These are phyloP conservation scores for Diarsia dahlii DNA, from an alignment of 2,888 invertebrate species.

Conservation along the genomic window DNA sequence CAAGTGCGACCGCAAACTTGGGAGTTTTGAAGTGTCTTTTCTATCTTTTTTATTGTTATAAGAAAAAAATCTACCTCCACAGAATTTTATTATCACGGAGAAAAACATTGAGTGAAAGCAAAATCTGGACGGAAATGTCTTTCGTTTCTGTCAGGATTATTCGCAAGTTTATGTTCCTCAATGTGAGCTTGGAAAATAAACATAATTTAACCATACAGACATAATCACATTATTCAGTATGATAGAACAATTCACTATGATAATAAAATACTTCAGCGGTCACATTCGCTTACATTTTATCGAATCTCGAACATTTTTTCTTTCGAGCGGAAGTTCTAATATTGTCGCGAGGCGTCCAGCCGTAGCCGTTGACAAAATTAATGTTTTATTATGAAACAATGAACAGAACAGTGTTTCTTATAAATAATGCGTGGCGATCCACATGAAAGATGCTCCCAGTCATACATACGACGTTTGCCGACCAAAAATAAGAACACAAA, in stretches of 20 bases:
- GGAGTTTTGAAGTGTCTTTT: slow-evolving; percentile 15
- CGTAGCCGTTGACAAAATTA: slow-evolving; percentile 88
- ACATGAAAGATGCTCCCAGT: slow-evolving; percentile 82
- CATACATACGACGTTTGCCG: slow-evolving; percentile 65
- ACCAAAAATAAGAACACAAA: slow-evolving; percentile 56
- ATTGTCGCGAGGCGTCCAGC: slow-evolving; percentile 82
- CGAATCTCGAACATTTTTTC: slow-evolving; percentile 62
- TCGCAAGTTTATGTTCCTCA: slow-evolving; percentile 48
- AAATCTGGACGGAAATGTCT: slow-evolving; percentile 34
- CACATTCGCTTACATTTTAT: slow-evolving; percentile 63
- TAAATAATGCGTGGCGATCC: slow-evolving; percentile 83
- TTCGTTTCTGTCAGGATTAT: slow-evolving; percentile 35
- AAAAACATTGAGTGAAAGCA: not conserved
- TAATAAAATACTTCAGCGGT: slow-evolving; percentile 63
- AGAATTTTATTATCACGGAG: not conserved
- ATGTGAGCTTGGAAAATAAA: slow-evolving; percentile 59
- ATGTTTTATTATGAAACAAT: slow-evolving; percentile 90
- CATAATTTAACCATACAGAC: slow-evolving; percentile 49
- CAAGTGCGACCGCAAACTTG: slow-evolving; percentile 57
- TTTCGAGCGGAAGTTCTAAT: slow-evolving; percentile 87
- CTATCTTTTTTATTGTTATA: not conserved
- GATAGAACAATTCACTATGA: slow-evolving; percentile 59
- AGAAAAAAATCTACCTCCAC: not conserved
- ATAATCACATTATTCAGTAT: slow-evolving; percentile 56
- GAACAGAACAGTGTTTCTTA: slow-evolving; percentile 84